A percentile compares a stretch with the other conserved stretches of the same genome.
These are phyloP conservation scores for Molossus alvarezi DNA, from an alignment of 2,797 vertebrate genomes.

Conservation along the genomic window DNA sequence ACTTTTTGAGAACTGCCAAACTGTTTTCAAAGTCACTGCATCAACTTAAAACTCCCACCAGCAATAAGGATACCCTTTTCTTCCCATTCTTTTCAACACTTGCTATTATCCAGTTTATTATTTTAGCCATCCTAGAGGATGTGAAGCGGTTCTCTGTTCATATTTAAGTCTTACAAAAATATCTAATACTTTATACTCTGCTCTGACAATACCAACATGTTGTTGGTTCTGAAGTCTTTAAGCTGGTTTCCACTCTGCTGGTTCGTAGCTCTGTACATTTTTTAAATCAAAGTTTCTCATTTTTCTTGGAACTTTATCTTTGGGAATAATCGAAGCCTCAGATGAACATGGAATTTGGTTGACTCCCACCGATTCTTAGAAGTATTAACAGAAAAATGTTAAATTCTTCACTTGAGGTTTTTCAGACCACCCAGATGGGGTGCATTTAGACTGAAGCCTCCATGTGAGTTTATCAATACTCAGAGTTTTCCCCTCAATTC, in stretches of 20 bases:
- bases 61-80: background rate
- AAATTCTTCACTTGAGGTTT: background rate
- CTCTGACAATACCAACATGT: background rate
- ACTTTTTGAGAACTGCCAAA: background rate
- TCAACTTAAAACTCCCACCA: conserved; percentile 35
- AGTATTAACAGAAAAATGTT: conserved; percentile 21
- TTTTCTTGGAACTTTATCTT: background rate
- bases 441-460: background rate
- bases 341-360: background rate
- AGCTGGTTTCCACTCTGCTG: background rate
- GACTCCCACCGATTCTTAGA: background rate
- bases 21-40: conserved; percentile 2
- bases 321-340: background rate
- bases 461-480: background rate
- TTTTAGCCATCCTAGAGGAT: background rate
- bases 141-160: background rate
- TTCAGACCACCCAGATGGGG: background rate
- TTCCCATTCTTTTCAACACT: background rate
- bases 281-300: background rate
- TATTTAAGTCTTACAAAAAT: background rate
- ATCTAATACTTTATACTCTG: background rate
- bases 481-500: background rate
- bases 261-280: background rate
- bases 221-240: background rate
- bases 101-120: background rate